Percentiles rank a stretch among this genome's conserved stretches.
These are phyloP conservation scores for Axis porcinus DNA, from an alignment of 2,113 vertebrate species.

Conservation along the genomic window DNA sequence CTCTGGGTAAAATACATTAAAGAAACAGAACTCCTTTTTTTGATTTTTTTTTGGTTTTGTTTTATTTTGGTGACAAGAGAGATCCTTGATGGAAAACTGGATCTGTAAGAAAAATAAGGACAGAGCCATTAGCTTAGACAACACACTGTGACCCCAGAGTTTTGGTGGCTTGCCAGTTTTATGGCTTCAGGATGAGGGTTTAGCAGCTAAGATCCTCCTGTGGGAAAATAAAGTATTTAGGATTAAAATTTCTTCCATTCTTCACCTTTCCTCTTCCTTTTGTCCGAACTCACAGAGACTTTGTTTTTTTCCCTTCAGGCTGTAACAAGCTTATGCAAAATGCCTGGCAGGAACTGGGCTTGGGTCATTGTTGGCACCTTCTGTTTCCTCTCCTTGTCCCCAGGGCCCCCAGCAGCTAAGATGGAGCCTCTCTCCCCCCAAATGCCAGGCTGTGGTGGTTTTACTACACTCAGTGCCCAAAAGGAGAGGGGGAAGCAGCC, in stretches of 20 bases:
- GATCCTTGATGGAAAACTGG: conserved; percentile 63
- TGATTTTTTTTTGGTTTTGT: not conserved
- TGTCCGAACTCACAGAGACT: not conserved
- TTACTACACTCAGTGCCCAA: not conserved
- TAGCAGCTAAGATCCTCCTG: not conserved
- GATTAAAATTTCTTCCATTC: not conserved
- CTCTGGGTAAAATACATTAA: not conserved
- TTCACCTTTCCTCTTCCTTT: not conserved
- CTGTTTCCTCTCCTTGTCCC: not conserved
- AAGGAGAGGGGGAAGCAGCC: not conserved
- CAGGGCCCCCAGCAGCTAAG: not conserved
- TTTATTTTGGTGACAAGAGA: conserved; percentile 60
- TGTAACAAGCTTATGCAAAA: not conserved
- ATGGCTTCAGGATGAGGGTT: not conserved
- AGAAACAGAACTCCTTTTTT: not conserved
- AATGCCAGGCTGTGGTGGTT: not conserved
- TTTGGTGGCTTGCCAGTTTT: not conserved
- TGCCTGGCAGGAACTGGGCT: not conserved
- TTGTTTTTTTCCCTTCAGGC: not conserved
- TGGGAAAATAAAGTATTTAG: not conserved
- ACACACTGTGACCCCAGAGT: not conserved
- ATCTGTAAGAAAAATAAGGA: conserved; percentile 60
- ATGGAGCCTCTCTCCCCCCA: not conserved
- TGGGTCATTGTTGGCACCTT: rapidly evolving
- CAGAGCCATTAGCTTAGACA: not conserved